Percentiles rank a stretch among this genome's conserved stretches.
phyloP scores from a whole-genome alignment of 2,113 vertebrate genomes.

The Hemichromis elongatus region DNA sequence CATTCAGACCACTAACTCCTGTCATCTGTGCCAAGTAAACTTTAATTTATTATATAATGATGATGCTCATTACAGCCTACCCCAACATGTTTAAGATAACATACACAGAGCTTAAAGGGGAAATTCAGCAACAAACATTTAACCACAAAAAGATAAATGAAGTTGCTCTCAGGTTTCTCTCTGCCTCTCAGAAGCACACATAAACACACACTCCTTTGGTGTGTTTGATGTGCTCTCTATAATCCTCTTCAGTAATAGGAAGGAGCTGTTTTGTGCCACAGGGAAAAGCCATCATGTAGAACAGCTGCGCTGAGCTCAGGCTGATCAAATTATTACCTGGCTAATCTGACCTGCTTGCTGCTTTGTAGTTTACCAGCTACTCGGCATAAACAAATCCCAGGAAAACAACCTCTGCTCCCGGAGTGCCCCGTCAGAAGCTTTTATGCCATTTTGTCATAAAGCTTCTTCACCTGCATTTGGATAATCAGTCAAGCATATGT shows the following conservation, averaged over 20 bases:
- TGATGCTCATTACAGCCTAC: background rate
- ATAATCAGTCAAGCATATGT: background rate
- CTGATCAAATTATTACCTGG: slow-evolving; percentile 46
- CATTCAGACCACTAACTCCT: background rate
- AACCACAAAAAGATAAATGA: background rate
- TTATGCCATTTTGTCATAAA: background rate
- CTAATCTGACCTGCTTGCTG: slow-evolving; percentile 24
- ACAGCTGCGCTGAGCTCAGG: slow-evolving; percentile 25
- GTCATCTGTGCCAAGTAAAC: background rate
- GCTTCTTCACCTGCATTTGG: background rate
- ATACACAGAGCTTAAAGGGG: background rate
- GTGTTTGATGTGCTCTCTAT: slow-evolving; percentile 28
- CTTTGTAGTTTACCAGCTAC: slow-evolving; percentile 24
- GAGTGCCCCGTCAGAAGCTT: background rate
- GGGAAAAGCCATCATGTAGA: slow-evolving; percentile 38
- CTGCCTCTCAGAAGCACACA: background rate
- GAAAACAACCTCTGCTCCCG: background rate
- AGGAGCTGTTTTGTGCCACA: background rate
- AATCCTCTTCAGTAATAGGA: slow-evolving; percentile 6
- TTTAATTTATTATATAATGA: background rate
- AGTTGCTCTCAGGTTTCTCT: background rate
- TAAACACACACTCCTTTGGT: background rate
- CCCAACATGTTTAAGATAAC: background rate
- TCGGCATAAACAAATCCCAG: slow-evolving; percentile 27
- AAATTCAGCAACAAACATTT: background rate